Conservation (phyloP, 2,888 invertebrate species). For the Agelastica alni region DNA sequence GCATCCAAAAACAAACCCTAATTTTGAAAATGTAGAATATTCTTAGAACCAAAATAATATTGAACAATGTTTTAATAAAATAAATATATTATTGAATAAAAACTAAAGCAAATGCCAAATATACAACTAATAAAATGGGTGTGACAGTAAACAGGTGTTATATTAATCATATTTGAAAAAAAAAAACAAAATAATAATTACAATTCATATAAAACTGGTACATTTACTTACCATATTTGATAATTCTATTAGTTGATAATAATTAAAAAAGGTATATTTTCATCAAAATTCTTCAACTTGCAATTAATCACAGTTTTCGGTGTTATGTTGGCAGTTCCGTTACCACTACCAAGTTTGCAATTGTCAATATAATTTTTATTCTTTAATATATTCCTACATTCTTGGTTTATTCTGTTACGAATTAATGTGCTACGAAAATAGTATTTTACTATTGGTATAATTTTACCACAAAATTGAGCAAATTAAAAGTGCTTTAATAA, state of each 20-base stretch:
- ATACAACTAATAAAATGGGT: slow-evolving; percentile 23
- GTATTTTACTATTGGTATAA: too few relatives aligned
- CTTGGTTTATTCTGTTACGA: too few relatives aligned
- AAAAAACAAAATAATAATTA: not conserved
- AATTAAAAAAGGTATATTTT: slow-evolving; percentile 16
- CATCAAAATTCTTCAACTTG: slow-evolving; percentile 18
- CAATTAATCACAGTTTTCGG: slow-evolving; percentile 12
- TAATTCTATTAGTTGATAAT: slow-evolving; percentile 9
- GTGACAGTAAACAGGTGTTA: slow-evolving; percentile 20
- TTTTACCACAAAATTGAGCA: too few relatives aligned
- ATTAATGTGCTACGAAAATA: too few relatives aligned
- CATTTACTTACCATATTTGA: slow-evolving; percentile 16
- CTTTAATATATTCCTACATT: too few relatives aligned
- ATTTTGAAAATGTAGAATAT: too few relatives aligned
- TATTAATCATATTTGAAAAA: slow-evolving; percentile 1
- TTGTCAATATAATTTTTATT: not conserved
- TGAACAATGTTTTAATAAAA: too few relatives aligned
- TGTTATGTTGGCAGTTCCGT: slow-evolving; percentile 20
- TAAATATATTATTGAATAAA: not conserved
- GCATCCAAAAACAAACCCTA: too few relatives aligned
- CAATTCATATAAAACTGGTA: not conserved
- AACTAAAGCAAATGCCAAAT: slow-evolving; percentile 12
- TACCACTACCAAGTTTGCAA: too few relatives aligned
- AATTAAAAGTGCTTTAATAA: too few relatives aligned
- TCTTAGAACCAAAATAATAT: too few relatives aligned